These are phyloP conservation scores for Acanthurus lineatus DNA, from an alignment of 2,797 vertebrate genomes.

Conservation along the genomic window DNA sequence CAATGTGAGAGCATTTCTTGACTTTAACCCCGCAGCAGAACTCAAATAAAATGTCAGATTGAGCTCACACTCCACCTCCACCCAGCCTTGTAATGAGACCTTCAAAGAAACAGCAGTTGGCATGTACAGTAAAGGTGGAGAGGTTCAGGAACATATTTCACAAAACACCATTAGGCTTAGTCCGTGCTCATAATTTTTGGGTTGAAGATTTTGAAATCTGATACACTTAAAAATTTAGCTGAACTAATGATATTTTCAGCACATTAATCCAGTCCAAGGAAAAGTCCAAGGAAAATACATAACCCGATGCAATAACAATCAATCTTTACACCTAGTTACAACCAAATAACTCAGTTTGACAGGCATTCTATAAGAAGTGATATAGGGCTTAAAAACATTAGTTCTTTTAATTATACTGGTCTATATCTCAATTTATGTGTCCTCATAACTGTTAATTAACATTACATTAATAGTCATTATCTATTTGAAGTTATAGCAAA, in stretches of 20 bases:
- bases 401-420: no score
- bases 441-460: no score
- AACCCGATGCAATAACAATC: no score
- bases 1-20: slow-evolving; percentile 4
- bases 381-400: no score
- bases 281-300: no score
- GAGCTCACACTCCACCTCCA: slow-evolving; percentile 1
- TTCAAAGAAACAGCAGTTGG: neutral
- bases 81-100: slow-evolving; percentile 4
- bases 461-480: no score
- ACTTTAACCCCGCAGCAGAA: neutral
- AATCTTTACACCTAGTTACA: no score
- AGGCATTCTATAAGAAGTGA: no score
- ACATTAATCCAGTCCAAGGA: no score
- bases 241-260: neutral
- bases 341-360: no score
- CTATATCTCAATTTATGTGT: no score
- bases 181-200: neutral
- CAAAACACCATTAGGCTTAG: neutral
- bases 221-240: neutral
- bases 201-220: neutral
- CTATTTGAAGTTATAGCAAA: no score
- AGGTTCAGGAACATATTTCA: neutral
- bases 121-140: neutral
- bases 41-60: neutral